Evolutionary conservation across 23 tunicate species (phyloP), one percentile per base, ranked within the genome.

Genomic region (Oikopleura dioica): DNA sequence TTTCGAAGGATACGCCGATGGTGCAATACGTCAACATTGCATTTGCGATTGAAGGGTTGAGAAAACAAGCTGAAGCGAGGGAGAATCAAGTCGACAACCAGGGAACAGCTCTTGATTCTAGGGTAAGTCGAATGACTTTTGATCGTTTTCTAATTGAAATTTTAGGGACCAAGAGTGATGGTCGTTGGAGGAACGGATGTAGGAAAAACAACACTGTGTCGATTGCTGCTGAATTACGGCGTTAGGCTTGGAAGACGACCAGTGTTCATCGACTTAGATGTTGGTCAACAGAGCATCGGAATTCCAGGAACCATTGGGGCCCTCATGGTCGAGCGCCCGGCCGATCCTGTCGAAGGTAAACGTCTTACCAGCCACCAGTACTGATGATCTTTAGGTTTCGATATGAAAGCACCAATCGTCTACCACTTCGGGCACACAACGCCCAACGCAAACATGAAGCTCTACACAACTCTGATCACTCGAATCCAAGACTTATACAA

Each of bases 1-100:
- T 87, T 44, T 87, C 95, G 36, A 84, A 84, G 85, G 95, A 87
- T 35, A 87, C 95, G 0, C 95, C 95, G 35, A 87, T 87, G 95
- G 59, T 84, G 1, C 79, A 83, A 31, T 87, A 87, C 68, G 69
- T 87, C n/a, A 87, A 87, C 68, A 87, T 85, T 32, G 87, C 83
- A 37, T 80, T 82, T 38, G 95, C 95, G 16, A 36, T 83, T 59
- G 95, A 87, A 35, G 79, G 76, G 69, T 58, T 83, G 82, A 76
- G 87, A 38, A 87, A 80, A 55, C 68, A 58, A 37, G 82, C 95
- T 0, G 82, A 83, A 51, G 72, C 55, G n/a, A 84, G 79, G 36
- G 95, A 84, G 34, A 68, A n/a, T n/a, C n/a, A n/a, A n/a, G n/a
- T n/a, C n/a, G n/a, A n/a, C n/a, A n/a, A n/a, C n/a, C n/a, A n/a